Base-by-base conservation (phyloP, 2,113 vertebrate species). In the Sinocyclocheilus anshuiensis region DNA sequence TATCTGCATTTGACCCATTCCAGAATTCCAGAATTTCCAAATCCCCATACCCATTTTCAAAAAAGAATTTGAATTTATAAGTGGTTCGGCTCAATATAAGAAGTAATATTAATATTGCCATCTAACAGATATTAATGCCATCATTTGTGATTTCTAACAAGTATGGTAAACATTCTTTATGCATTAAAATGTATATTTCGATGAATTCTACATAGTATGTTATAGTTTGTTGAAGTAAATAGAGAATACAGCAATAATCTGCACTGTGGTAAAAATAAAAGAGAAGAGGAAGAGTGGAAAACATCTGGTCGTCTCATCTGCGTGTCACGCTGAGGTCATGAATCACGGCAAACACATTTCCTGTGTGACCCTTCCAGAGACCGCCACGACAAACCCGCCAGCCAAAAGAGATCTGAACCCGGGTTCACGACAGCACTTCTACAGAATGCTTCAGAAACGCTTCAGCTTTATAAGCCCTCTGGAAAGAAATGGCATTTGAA, bases 301-400 rank as follows among this genome's bases (percentile, higher is more conserved):
- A 92, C 93, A 93, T 93, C 91, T 93, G 92, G 91, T 88, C 81
- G 86, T 77, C 82, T 92, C 93, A 89, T 94, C 89, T 93, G 90
- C 65, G 33, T 82, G 79, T 87, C 92, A 91, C 89, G 74, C 90
- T 90, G 85, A 91, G 91, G 91, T 92, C 90, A 88, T 93, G 92
- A 93, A 85, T 93, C 92, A 94, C 87, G 84, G 69, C 88, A 90
- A 61, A 53, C 55, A 85, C 90, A 90, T 93, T 93, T 94, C 91
- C 92, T 93, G 90, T 88, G 84, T 89, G 81, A 77, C 79, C 79
- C 83, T 88, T 87, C 85, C 82, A 84, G 85, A 87, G 83, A 89
- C 84, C 71, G 78, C 57, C 20, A 59, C 57, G 20, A 59, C 57
- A 59, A 59, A 59, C 57, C 57, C 20, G 20, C 61, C 65, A 84